Evolutionary conservation across 2,888 invertebrate genomes (phyloP), one percentile per base, ranked within the genome.

Genomic region (Eilema griseolum): DNA sequence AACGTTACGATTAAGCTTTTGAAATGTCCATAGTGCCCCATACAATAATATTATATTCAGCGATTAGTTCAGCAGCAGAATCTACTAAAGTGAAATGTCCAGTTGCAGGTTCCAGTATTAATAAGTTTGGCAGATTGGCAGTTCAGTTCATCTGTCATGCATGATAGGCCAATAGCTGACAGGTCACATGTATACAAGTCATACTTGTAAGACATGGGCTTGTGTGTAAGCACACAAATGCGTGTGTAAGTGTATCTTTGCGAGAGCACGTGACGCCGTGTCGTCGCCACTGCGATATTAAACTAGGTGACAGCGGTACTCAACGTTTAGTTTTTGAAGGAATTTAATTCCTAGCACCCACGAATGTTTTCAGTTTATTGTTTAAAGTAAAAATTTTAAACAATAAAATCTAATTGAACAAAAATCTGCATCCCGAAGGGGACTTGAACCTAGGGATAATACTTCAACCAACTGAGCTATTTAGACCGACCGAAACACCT

Each of bases 241-340:
- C 79, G 74, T 86, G 89, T 89, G 88, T 89, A 82, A 84, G 88
- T 88, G 89, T 91, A 89, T 92, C 89, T 92, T 89, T 89, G 89
- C 84, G 84, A 85, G 86, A 83, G 91, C 92, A 93, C 93, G 92
- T 93, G 92, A 91, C 93, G 92, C 91, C 89, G 88, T 90, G 91
- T 91, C 91, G 91, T 88, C 88, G 86, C 86, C 86, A 82, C 84
- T 90, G 88, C 90, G 91, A 92, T 94, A 94, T 94, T 94, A 94
- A 94, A 94, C 91, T 90, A 86, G 85, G 76, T 74, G 86, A 57
- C 87, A 80, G 81, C 41, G 84, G 59, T 67, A 72, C 83, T 78
- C 86, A 91, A 90, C 86, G 77, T 84, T 76, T 73, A 5, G 14
- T 46, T 57, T 57, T 31, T 20, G 8, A 61, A 28, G 60, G 20